Evolutionary conservation across 2,888 invertebrate genomes (phyloP), one percentile per base, ranked within the genome.

Genomic region (Glaucopsyche alexis): DNA sequence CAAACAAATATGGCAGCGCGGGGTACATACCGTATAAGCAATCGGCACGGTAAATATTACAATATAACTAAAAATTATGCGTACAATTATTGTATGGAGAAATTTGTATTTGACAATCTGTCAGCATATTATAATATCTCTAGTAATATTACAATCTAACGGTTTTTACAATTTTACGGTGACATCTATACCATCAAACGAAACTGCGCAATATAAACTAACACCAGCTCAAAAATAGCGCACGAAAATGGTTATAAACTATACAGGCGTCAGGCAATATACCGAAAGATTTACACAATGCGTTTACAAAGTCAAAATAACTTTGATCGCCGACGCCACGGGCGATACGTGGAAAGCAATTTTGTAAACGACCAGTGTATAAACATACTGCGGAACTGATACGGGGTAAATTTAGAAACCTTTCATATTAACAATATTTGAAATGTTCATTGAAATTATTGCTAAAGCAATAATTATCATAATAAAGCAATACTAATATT

Each of bases 281-380:
- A 65, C 66, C 38, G 42, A 72, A 66, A 72, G 52, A 72, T 67
- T 72, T 72, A n/a, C 72, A 52, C 66, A 72, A 72, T 72, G 40
- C 72, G 65, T 49, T 64, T 66, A 19, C 47, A 65, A 72, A 38
- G 52, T 72, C 72, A 67, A 52, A 50, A 72, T 72, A 67, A 52
- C 67, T 67, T 72, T 67, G 67, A 72, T 72, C 55, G 52, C 42
- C 49, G 50, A 42, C 52, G 66, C 67, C 40, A 16, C 29, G 66
- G 52, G 67, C 66, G 52, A 67, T 67, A 67, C 66, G 67, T 67
- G 52, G 45, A 69, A 72, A 66, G 55, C 55, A 45, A 72, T 52
- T 72, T 72, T 72, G 72, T 72, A 52, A 55, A 72, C 64, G 38
- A 65, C 67, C 55, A 50, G 72, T 72, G 29, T 29, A 29, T 29